Percentiles rank a stretch among this genome's conserved stretches.
Evolutionary conservation across 2,888 invertebrate genomes (phyloP).

Genomic region (Phengaris alcon): DNA sequence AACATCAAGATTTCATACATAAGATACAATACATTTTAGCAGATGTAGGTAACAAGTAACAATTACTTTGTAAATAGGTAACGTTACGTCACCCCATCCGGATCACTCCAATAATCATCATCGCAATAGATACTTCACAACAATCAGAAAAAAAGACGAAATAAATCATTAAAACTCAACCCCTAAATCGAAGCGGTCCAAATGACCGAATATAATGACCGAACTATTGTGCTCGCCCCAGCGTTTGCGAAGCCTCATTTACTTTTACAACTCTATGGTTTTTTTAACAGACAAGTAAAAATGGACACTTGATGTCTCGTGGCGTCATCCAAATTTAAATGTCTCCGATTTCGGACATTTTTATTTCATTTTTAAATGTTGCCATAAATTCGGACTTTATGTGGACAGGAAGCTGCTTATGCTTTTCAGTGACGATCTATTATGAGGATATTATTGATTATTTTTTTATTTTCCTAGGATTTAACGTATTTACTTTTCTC

Average conservation of each 20-base stretch:
- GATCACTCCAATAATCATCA: background rate
- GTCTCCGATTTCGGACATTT: slow-evolving; percentile 7
- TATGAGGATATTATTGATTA: background rate
- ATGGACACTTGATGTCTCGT: slow-evolving; percentile 33
- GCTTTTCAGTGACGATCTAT: background rate
- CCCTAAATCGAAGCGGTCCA: slow-evolving; percentile 54
- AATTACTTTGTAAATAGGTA: background rate
- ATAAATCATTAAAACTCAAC: slow-evolving; percentile 50
- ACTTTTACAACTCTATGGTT: slow-evolving; percentile 35
- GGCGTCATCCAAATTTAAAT: slow-evolving; percentile 28
- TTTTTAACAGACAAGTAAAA: slow-evolving; percentile 37
- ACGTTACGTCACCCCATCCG: background rate
- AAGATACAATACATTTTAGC: no score
- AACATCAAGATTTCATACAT: no score
- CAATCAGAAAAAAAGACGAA: slow-evolving; percentile 11
- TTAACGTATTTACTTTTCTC: background rate
- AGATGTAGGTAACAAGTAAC: no score
- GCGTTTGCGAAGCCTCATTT: slow-evolving; percentile 53
- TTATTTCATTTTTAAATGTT: slow-evolving; percentile 1
- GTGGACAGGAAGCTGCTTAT: slow-evolving; percentile 18
- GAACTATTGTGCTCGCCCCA: slow-evolving; percentile 75
- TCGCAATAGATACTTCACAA: slow-evolving; percentile 34
- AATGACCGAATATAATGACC: slow-evolving; percentile 77
- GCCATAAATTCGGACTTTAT: slow-evolving; percentile 4
- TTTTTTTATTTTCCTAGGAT: background rate